Evolutionary conservation across 2,888 invertebrate genomes (phyloP).

Genomic region (Auanema sp.): DNA sequence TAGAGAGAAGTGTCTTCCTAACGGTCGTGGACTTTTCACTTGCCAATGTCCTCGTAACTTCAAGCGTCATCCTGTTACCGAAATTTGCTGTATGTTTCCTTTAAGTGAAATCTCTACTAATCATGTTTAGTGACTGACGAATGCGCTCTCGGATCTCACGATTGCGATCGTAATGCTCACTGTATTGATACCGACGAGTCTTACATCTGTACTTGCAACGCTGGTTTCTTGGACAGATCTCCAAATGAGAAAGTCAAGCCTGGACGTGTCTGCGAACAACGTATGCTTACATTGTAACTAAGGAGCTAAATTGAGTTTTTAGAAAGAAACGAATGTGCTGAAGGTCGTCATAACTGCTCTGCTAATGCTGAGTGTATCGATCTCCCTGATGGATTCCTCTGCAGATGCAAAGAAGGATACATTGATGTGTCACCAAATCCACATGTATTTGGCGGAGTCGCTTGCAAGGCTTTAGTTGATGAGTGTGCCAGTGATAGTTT

Average conservation of each 20-base stretch:
- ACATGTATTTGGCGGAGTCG: slow-evolving; percentile 49
- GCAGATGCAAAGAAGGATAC: slow-evolving; percentile 72
- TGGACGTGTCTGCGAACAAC: slow-evolving; percentile 52
- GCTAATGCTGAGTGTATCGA: slow-evolving; percentile 84
- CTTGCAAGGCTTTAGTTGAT: slow-evolving; percentile 56
- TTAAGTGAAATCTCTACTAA: background rate
- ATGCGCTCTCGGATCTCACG: slow-evolving; percentile 51
- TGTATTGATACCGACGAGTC: slow-evolving; percentile 61
- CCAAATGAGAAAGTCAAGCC: slow-evolving; percentile 51
- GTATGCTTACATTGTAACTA: slow-evolving; percentile 24
- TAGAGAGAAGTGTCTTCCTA: slow-evolving; percentile 32
- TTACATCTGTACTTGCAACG: slow-evolving; percentile 57
- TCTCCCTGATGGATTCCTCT: slow-evolving; percentile 83
- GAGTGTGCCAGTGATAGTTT: slow-evolving; percentile 57
- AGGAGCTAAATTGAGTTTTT: slow-evolving; percentile 47
- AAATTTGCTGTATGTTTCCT: slow-evolving; percentile 45
- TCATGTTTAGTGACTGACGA: slow-evolving; percentile 50
- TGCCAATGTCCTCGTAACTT: slow-evolving; percentile 54
- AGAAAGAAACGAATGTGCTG: slow-evolving; percentile 86
- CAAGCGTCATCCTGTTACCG: slow-evolving; percentile 53
- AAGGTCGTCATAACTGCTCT: slow-evolving; percentile 83
- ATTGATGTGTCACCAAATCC: slow-evolving; percentile 64
- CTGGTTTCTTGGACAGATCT: slow-evolving; percentile 55
- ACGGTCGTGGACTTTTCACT: slow-evolving; percentile 38
- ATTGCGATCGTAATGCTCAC: slow-evolving; percentile 51